phyloP scores from a whole-genome alignment of 2,113 vertebrate species.

The Benitochromis conjunctus region DNA sequence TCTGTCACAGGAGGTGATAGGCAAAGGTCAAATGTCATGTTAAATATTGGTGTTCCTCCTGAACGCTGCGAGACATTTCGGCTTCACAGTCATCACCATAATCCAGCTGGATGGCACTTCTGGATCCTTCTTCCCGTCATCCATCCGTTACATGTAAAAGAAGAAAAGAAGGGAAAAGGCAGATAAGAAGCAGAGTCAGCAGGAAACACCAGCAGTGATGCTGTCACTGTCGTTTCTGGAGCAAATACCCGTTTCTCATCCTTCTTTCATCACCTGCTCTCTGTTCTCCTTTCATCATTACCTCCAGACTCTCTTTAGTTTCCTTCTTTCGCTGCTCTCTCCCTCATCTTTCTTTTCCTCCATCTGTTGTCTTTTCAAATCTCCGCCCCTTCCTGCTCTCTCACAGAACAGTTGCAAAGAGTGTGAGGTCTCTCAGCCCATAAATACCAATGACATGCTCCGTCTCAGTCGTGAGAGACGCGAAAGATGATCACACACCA shows the following conservation, averaged over 20 bases:
- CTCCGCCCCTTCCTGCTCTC: neutral
- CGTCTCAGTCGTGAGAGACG: slow-evolving; percentile 8
- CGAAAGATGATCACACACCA: slow-evolving; percentile 39
- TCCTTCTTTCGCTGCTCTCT: neutral
- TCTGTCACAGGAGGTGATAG: neutral
- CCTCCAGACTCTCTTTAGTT: neutral
- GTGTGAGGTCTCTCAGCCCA: neutral
- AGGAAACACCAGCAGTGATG: neutral
- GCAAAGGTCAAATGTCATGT: slow-evolving; percentile 28
- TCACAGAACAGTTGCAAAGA: neutral
- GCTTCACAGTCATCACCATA: neutral
- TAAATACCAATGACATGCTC: slow-evolving; percentile 41
- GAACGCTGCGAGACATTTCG: neutral
- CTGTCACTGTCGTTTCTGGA: neutral
- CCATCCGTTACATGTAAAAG: slow-evolving; percentile 8
- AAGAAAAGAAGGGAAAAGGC: neutral
- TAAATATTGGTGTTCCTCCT: neutral
- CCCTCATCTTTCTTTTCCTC: neutral
- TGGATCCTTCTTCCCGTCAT: neutral
- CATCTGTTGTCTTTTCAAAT: neutral
- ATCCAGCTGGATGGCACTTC: neutral
- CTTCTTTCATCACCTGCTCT: neutral
- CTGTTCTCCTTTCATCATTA: neutral
- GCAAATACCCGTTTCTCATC: neutral
- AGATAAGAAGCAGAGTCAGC: slow-evolving; percentile 14